phyloP scores from a whole-genome alignment of 2,797 vertebrate species.

The Gambelia wislizenii region DNA sequence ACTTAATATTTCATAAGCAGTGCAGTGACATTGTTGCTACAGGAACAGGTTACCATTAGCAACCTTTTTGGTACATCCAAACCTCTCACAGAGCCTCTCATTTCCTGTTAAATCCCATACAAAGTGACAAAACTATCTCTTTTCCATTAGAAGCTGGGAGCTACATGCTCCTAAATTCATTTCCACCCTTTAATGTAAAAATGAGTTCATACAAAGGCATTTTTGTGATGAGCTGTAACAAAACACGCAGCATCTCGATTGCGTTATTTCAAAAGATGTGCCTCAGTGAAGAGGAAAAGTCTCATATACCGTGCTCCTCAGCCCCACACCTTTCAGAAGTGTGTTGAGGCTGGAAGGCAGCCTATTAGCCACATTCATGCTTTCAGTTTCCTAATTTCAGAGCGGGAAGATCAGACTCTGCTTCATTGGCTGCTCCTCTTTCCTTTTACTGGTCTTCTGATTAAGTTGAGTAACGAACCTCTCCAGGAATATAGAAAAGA shows the following conservation, averaged over 20 bases:
- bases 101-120: constrained; percentile 19
- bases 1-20: constrained; percentile 46
- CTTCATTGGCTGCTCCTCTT: constrained; percentile 51
- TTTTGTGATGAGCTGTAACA: constrained; percentile 46
- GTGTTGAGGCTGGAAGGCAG: constrained; percentile 29
- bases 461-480: constrained; percentile 25
- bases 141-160: constrained; percentile 43
- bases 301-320: constrained; percentile 23
- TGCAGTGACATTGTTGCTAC: not conserved
- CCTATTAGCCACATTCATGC: constrained; percentile 27
- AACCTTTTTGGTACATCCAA: constrained; percentile 24
- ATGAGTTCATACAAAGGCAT: constrained; percentile 23
- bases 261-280: constrained; percentile 48
- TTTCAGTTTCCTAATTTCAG: constrained; percentile 17
- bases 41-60: constrained; percentile 21
- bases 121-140: constrained; percentile 18
- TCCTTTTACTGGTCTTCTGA: not conserved
- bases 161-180: constrained; percentile 44
- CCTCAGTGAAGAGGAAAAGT: not conserved
- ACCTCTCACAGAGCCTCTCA: not conserved
- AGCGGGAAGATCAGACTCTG: not conserved
- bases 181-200: not conserved
- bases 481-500: constrained; percentile 2
- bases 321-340: not conserved
- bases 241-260: constrained; percentile 34